Evolutionary conservation across 2,797 vertebrate genomes (phyloP), one percentile per base, ranked within the genome.

Genomic region (Cynopterus sphinx): DNA sequence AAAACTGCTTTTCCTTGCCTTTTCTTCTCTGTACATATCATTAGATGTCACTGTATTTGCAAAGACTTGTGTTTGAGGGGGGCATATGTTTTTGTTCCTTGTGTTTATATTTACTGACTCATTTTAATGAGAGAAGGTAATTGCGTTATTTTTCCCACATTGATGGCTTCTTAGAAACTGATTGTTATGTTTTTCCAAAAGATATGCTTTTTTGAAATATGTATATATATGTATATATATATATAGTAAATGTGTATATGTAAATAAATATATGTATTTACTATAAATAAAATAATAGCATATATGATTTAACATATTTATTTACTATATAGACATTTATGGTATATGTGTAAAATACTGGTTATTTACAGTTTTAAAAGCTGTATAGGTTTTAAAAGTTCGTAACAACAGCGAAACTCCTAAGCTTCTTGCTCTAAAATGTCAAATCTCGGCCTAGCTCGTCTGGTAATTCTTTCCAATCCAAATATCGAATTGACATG

Each of bases 101-200:
- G 8, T 95, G 74, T 63, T 91, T 89, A 53, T 82, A 49, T 65
- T 70, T 95, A 3, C 0, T 49, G 79, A 85, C 16, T 94, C 78
- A 75, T 83, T 85, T 79, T 94, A 74, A 68, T 51, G 31, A 11
- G 49, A 19, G 73, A 94, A 94, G 43, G 59, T 51, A 79, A 77
- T 24, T 82, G 70, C 85, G 41, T 88, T 71, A 55, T 70, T 94
- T 41, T 95, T 57, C 39, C 33, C 65, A 83, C n/a, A 71, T 33
- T 53, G 43, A 51, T 84, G 39, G 15, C 21, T 93, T 94, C 36
- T 87, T 9, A 39, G 65, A 31, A 16, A 77, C 24, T 67, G 31
- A 71, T 46, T 88, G 26, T 78, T 75, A 59, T 49, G 39, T 41
- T 84, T 95, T 91, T 46, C 36, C 53, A 87, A 95, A 94, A 90